Evolutionary conservation across 2,113 vertebrate species (phyloP), one percentile per base, ranked within the genome.

Genomic region (Bubo blakistoni): DNA sequence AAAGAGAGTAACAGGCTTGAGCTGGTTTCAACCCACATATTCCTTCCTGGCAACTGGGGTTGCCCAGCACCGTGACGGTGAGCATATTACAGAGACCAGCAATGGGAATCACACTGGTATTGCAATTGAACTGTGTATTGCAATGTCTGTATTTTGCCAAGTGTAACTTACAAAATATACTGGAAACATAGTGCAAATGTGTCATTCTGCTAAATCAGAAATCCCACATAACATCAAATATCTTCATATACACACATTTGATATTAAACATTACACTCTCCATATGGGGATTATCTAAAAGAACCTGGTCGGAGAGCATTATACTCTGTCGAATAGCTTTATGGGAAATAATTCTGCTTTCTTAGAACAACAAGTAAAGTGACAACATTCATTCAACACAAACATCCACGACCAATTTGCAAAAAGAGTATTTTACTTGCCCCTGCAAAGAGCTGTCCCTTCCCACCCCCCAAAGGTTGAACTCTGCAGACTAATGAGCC

Each of bases 21-120:
- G 61, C 34, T 74, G 25, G 12, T 69, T 71, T 81, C 38, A 92
- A 32, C 7, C 18, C 65, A 84, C 8, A 29, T 3, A 18, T 7
- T 47, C 32, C 34, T 47, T 52, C 24, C 46, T 2, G 0, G 20
- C 0, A 0, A 44, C 21, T 26, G 26, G 13, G 21, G 36, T 66
- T 29, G 27, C 10, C 20, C 61, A 82, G 34, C 3, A 0, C 14
- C 20, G 15, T 13, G 34, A 26, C 0, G 0, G 49, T n/a, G 16
- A 19, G 34, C 6, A 12, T 20, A 19, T 20, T 49, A 47, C 0
- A 49, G 26, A 86, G 24, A 55, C n/a, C 22, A n/a, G 38, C 30
- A 71, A 49, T 1, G 11, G 52, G 32, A 83, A 59, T 57, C 52
- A 42, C 17, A 44, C 0, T 6, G 32, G 14, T 38, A 51, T 4